Conservation (phyloP, 2,113 vertebrate genomes). For the Carassius gibelio region DNA sequence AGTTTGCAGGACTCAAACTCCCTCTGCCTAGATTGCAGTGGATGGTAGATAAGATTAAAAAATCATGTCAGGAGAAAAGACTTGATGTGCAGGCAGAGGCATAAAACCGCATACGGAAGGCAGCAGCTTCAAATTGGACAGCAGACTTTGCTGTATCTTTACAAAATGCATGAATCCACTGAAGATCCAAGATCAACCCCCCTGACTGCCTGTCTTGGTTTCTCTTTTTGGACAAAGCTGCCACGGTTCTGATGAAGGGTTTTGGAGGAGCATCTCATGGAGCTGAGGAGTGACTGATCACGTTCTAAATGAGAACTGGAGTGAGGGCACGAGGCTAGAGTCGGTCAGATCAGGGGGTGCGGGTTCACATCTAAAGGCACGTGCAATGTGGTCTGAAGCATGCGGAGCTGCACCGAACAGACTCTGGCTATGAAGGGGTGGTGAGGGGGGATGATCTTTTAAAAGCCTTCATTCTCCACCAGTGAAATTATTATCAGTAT, state of each 20-base stretch:
- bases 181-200: slow-evolving; percentile 52
- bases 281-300: slow-evolving; percentile 24
- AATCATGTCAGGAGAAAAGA: slow-evolving; percentile 62
- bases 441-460: slow-evolving; percentile 65
- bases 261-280: slow-evolving; percentile 40
- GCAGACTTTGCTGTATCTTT: slow-evolving; percentile 55
- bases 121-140: slow-evolving; percentile 67
- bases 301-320: slow-evolving; percentile 34
- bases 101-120: slow-evolving; percentile 68
- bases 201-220: slow-evolving; percentile 49
- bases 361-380: slow-evolving; percentile 45
- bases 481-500: slow-evolving; percentile 74
- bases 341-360: slow-evolving; percentile 5
- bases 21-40: slow-evolving; percentile 36
- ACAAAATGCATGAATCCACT: slow-evolving; percentile 71
- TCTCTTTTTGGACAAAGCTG: slow-evolving; percentile 50
- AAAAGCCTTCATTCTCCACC: slow-evolving; percentile 72
- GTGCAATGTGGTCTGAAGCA: slow-evolving; percentile 4
- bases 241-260: slow-evolving; percentile 36
- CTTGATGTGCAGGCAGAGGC: slow-evolving; percentile 55
- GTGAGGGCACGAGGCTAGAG: not conserved
- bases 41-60: slow-evolving; percentile 68
- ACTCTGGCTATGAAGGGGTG: slow-evolving; percentile 44
- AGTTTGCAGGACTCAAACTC: slow-evolving; percentile 11
- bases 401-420: slow-evolving; percentile 35